Conservation (phyloP, 1,140 invertebrate genomes). For the Hyles euphorbiae region DNA sequence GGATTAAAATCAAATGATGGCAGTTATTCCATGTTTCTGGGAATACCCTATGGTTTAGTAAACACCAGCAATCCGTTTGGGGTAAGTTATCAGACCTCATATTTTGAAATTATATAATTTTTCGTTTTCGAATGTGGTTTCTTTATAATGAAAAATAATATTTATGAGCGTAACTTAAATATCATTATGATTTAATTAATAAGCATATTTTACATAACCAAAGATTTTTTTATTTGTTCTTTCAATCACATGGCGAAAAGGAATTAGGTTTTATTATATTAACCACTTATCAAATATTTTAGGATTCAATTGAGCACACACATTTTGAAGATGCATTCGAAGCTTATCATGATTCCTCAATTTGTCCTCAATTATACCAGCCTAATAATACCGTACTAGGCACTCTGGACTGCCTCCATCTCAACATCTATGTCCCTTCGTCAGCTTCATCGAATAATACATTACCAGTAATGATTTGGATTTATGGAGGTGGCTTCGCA, state of each 20-base stretch:
- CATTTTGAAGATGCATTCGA: slow-evolving; percentile 31
- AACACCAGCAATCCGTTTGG: slow-evolving; percentile 33
- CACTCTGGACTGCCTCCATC: slow-evolving; percentile 21
- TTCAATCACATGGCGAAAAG: too few species aligned
- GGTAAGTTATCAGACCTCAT: slow-evolving; percentile 18
- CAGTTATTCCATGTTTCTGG: slow-evolving; percentile 39
- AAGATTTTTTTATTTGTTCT: too few species aligned
- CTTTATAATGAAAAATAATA: too few species aligned
- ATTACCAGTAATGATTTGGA: slow-evolving; percentile 25
- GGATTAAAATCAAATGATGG: slow-evolving; percentile 34
- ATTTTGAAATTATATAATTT: too few species aligned
- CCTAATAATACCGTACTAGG: slow-evolving; percentile 13
- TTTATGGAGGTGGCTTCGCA: slow-evolving; percentile 20
- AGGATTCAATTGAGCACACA: slow-evolving; percentile 24
- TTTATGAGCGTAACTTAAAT: too few species aligned
- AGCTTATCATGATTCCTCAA: slow-evolving; percentile 30
- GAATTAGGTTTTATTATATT: too few species aligned
- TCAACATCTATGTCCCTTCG: slow-evolving; percentile 26
- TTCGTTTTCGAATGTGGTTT: too few species aligned
- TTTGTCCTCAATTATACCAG: slow-evolving; percentile 22
- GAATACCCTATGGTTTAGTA: slow-evolving; percentile 39
- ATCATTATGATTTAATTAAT: too few species aligned
- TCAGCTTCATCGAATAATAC: slow-evolving; percentile 6
- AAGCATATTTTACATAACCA: too few species aligned
- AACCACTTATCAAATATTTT: slow-evolving; percentile 4